Percentiles rank a stretch among this genome's conserved stretches.
Evolutionary conservation across 1,140 invertebrate species (phyloP).

Genomic region (Musca vetustissima): DNA sequence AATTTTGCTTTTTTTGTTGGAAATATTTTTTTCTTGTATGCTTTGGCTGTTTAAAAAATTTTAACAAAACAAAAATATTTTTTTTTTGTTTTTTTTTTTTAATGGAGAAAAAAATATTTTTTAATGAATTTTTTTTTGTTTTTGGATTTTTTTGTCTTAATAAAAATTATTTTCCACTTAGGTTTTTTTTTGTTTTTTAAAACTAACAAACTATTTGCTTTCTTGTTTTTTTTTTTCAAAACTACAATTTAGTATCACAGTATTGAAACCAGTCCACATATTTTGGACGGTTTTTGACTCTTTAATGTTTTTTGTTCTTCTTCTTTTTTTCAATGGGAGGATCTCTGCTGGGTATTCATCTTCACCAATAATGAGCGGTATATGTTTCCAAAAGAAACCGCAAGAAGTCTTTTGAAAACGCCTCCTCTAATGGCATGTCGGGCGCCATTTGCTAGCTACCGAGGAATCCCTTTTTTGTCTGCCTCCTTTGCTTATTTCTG

Average conservation of each 20-base stretch:
- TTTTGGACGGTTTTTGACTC: not conserved
- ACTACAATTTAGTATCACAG: slow-evolving; percentile 56
- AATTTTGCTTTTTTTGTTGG: not conserved
- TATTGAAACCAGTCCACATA: slow-evolving; percentile 21
- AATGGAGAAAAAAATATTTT: slow-evolving; percentile 3
- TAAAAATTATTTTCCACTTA: slow-evolving; percentile 27
- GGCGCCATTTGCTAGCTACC: no score
- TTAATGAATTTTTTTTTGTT: not conserved
- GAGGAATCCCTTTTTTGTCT: not conserved
- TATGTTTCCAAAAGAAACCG: no score
- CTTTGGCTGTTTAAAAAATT: slow-evolving; percentile 16
- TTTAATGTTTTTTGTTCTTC: not conserved
- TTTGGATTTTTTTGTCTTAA: slow-evolving; percentile 24
- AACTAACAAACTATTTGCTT: slow-evolving; percentile 46
- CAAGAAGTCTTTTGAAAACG: no score
- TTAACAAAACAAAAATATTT: not conserved
- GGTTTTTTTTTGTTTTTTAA: slow-evolving; percentile 30
- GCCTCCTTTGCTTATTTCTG: not conserved
- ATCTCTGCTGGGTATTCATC: not conserved
- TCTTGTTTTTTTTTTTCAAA: slow-evolving; percentile 3
- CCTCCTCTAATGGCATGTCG: no score
- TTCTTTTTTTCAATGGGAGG: not conserved
- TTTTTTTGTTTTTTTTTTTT: not conserved
- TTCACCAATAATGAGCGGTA: not conserved
- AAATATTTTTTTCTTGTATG: slow-evolving; percentile 7